A percentile compares a stretch with the other conserved stretches of the same genome.
phyloP scores from a whole-genome alignment of 2,113 vertebrate species.

The Coracopsis vasa region DNA sequence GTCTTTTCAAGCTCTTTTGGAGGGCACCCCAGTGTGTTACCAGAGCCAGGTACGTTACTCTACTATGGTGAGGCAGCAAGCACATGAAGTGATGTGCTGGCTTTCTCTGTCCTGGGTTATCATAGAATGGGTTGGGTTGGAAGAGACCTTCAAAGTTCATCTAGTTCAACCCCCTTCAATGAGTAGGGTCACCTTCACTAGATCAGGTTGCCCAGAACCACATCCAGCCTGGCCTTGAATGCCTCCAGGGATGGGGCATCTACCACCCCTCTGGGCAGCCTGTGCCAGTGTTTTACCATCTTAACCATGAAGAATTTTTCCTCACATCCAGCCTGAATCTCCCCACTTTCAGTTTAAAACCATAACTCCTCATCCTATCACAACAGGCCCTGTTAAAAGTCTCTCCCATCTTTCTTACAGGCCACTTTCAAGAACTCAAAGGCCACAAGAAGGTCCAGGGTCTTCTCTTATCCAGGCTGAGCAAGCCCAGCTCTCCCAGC shows the following conservation, averaged over 20 bases:
- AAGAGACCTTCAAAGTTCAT: not conserved
- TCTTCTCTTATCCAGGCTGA: not conserved
- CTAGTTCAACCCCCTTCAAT: not conserved
- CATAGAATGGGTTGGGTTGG: not conserved
- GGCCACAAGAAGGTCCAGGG: not conserved
- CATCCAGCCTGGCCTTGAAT: not conserved
- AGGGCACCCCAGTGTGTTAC: not conserved
- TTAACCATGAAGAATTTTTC: not conserved
- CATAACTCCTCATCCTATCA: not conserved
- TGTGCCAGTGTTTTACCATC: not conserved
- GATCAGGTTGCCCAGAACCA: not conserved
- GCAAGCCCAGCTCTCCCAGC: not conserved
- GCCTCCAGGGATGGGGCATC: not conserved
- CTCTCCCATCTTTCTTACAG: not conserved
- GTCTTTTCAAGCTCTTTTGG: not conserved
- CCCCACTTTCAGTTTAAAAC: not conserved
- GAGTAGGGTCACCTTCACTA: not conserved
- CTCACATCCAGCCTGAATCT: not conserved
- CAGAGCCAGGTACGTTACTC: not conserved
- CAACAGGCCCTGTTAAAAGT: not conserved
- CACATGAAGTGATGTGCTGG: not conserved
- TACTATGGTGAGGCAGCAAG: not conserved
- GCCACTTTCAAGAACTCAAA: too few relatives aligned
- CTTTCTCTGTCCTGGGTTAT: not conserved
- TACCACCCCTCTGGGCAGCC: not conserved